Percentiles rank a stretch among this genome's conserved stretches.
Conservation (phyloP, 2,797 vertebrate species). For the Moxostoma hubbsi region DNA sequence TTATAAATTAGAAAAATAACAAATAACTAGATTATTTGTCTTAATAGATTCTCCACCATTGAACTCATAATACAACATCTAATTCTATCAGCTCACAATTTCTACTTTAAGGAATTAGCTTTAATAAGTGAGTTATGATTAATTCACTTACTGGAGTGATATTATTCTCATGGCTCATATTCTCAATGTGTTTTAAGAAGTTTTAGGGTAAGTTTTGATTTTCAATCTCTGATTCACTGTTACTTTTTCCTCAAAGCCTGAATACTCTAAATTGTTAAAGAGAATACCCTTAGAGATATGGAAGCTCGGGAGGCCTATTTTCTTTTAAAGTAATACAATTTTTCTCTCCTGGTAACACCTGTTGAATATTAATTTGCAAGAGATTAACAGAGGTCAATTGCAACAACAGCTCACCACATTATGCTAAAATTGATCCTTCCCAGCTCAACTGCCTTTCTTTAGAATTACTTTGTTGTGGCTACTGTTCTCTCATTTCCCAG, state of each 20-base stretch:
- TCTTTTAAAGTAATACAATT: slow-evolving; percentile 66
- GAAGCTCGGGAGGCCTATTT: not conserved
- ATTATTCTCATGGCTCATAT: no score
- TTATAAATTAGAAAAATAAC: no score
- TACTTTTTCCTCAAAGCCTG: slow-evolving; percentile 8
- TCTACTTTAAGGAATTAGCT: no score
- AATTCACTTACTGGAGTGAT: no score
- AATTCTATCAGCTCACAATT: no score
- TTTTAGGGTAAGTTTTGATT: not conserved
- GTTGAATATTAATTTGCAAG: slow-evolving; percentile 48
- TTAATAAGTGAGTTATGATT: no score
- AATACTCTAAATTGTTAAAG: not conserved
- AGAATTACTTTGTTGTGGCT: slow-evolving; percentile 28
- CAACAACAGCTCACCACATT: slow-evolving; percentile 51
- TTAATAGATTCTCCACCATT: no score
- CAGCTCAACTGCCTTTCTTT: slow-evolving; percentile 34
- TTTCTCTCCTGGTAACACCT: slow-evolving; percentile 62
- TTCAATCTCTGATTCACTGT: not conserved
- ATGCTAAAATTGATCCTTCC: slow-evolving; percentile 59
- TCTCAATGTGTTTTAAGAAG: no score
- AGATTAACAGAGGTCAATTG: slow-evolving; percentile 61
- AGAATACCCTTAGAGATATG: not conserved
- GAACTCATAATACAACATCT: no score
- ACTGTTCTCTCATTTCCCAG: slow-evolving; percentile 26
- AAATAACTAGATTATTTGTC: no score